These are phyloP conservation scores for Phaonia tiefii DNA, from an alignment of 2,888 invertebrate genomes.

Conservation along the genomic window DNA sequence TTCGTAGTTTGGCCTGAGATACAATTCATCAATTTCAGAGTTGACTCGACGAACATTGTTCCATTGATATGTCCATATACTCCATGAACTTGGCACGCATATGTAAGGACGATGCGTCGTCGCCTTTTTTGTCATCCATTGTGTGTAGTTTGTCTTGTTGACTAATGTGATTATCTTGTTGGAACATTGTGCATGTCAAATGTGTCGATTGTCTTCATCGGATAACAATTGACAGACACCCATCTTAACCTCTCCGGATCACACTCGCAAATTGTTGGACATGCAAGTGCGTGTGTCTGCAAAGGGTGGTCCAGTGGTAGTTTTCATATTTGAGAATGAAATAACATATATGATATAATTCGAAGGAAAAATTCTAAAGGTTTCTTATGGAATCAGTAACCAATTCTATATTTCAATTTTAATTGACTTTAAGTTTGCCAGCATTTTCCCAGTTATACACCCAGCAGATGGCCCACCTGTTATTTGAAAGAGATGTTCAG, in stretches of 20 bases:
- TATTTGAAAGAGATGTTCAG: background rate
- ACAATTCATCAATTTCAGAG: slow-evolving; percentile 64
- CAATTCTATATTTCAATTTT: too few species aligned
- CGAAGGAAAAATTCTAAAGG: too few species aligned
- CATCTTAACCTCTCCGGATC: slow-evolving; percentile 60
- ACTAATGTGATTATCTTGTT: slow-evolving; percentile 79
- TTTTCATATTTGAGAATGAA: too few species aligned
- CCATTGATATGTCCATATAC: slow-evolving; percentile 10
- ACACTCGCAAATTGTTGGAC: slow-evolving; percentile 67
- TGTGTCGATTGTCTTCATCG: slow-evolving; percentile 72
- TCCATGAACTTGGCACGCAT: background rate
- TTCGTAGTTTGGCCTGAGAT: slow-evolving; percentile 33
- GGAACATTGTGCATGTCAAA: slow-evolving; percentile 75
- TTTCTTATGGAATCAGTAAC: too few species aligned
- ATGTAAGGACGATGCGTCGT: slow-evolving; percentile 1
- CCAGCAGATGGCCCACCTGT: too few species aligned
- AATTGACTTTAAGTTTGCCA: too few species aligned
- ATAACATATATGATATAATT: too few species aligned
- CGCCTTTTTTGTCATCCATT: background rate
- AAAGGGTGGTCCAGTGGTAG: too few species aligned
- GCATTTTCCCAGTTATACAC: too few species aligned
- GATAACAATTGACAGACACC: slow-evolving; percentile 69
- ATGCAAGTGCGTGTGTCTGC: background rate
- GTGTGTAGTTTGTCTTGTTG: slow-evolving; percentile 63
- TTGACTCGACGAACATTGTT: slow-evolving; percentile 47